These are phyloP conservation scores for Laticauda colubrina DNA, from an alignment of 2,113 vertebrate genomes.

Conservation along the genomic window DNA sequence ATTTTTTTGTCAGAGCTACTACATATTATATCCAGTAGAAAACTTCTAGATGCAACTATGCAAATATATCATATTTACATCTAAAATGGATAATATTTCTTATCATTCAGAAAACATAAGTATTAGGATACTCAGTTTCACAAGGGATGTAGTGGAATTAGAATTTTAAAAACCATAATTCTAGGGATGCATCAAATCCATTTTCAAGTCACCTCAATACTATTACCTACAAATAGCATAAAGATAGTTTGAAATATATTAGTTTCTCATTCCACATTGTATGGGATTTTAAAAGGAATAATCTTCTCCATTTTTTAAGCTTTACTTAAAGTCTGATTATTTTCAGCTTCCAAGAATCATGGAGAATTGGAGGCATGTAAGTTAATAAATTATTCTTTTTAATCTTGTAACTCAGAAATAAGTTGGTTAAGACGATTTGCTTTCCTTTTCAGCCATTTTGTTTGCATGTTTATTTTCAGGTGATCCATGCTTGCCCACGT, in stretches of 20 bases:
- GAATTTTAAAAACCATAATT: background rate
- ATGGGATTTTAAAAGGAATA: constrained; percentile 20
- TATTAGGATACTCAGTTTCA: fast-evolving
- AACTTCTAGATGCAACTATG: constrained; percentile 2
- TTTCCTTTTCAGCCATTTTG: background rate
- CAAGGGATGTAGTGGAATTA: background rate
- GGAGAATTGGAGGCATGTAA: background rate
- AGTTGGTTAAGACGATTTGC: constrained; percentile 8
- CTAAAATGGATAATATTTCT: background rate
- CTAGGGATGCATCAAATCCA: background rate
- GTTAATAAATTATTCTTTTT: background rate
- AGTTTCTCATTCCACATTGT: background rate
- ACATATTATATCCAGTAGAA: constrained; percentile 26
- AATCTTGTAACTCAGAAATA: background rate
- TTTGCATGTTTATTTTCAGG: constrained; percentile 34
- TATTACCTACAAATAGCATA: background rate
- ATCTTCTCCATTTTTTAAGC: background rate
- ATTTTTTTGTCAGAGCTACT: background rate
- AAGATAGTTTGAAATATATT: background rate
- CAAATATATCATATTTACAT: constrained; percentile 4
- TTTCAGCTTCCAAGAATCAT: background rate
- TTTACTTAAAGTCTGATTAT: background rate
- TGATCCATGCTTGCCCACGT: constrained; percentile 41
- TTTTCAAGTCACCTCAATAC: background rate
- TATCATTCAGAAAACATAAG: constrained; percentile 19